Base-by-base conservation (phyloP, 1,140 invertebrate species). In the Brachionus manjavacas region DNA sequence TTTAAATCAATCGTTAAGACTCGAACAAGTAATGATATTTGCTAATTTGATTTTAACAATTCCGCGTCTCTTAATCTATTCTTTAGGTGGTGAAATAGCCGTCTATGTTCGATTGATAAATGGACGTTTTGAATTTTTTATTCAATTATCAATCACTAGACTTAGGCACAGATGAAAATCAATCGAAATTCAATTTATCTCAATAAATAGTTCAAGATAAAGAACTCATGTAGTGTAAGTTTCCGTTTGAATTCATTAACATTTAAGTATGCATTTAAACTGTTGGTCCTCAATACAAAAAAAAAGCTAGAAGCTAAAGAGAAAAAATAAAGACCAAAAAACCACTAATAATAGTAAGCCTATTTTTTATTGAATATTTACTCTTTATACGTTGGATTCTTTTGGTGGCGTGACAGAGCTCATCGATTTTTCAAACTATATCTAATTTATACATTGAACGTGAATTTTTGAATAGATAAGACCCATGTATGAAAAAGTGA, bases 371-470 rank as follows among this genome's bases (percentile, higher is more conserved):
- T 39, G 31, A 72, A 72, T 72, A 41, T 72, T 35, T 41, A 72
- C 31, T 72, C 68, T 41, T 72, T 72, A 72, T 39, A 72, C 7
- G 16, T 31, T 28, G 7, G 14, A 72, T 72, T 41, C 41, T 20
- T 41, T 46, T 6, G 41, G 20, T 72, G 28, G 68, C 39, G 35
- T 72, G 35, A 41, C 39, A 72, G 35, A 41, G 68, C 68, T 72
- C 68, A 72, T 72, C 31, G 31, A 41, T 43, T 72, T 41, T 72
- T n/a, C 46, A 16, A 16, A 16, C 12, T 35, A 72, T 72, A 41
- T 72, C 68, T 72, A 72, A 41, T 72, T 41, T 72, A 72, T 72
- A 39, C 68, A 72, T 41, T 72, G 68, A 72, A 72, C 68, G 68
- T 72, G 68, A 39, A 72, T 41, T 43, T 68, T 68, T 68, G 66